Conservation (phyloP, 2,888 invertebrate genomes). For the Hedya salicella region DNA sequence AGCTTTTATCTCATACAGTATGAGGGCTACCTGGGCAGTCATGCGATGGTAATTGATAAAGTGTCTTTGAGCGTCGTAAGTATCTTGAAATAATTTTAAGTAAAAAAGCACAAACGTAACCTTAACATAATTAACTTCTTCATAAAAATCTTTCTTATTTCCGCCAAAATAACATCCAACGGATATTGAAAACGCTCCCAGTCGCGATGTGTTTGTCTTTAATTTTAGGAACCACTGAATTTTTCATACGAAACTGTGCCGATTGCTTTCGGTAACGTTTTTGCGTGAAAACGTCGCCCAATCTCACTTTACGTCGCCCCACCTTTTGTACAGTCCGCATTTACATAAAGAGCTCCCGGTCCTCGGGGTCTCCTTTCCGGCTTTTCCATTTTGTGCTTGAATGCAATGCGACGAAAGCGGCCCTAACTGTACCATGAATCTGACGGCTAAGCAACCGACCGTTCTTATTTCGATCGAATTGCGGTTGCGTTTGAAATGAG, state of each 20-base stretch:
- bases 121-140: not conserved
- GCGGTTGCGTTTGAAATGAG: conserved; percentile 51
- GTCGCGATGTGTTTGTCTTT: conserved; percentile 55
- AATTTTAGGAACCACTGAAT: conserved; percentile 53
- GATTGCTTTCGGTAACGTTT: conserved; percentile 59
- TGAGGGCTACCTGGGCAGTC: no score
- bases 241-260: conserved; percentile 61
- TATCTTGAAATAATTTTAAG: not conserved
- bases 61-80: no score
- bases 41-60: no score
- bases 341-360: conserved; percentile 79
- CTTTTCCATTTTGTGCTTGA: conserved; percentile 79
- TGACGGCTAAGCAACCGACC: conserved; percentile 64
- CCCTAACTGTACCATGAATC: conserved; percentile 67
- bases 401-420: conserved; percentile 62
- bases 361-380: conserved; percentile 80
- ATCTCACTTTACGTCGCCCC: conserved; percentile 75
- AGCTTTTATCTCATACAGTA: no score
- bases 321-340: conserved; percentile 77
- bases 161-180: conserved; percentile 46
- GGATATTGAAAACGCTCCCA: conserved; percentile 50
- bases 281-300: conserved; percentile 69
- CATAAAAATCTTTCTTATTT: conserved; percentile 6
- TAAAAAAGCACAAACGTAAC: not conserved
- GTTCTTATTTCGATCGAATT: conserved; percentile 71